Percentiles rank a stretch among this genome's conserved stretches.
These are phyloP conservation scores for Neoseiulus cucumeris DNA, from an alignment of 1,140 invertebrate genomes.

Conservation along the genomic window DNA sequence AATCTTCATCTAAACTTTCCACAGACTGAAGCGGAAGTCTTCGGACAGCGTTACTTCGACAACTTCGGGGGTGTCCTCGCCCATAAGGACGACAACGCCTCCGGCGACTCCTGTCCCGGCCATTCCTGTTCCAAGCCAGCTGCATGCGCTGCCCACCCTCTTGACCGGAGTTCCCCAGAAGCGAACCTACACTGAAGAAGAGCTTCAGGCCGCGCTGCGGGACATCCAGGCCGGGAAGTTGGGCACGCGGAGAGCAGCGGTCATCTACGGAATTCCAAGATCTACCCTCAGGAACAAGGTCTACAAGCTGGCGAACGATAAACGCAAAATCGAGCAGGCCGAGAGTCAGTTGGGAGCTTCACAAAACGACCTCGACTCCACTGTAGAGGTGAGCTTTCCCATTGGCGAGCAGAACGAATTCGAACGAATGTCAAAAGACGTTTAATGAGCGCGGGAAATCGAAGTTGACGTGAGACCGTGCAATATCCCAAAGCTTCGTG, in stretches of 20 bases:
- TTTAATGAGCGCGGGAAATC: no score
- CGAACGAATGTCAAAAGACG: no score
- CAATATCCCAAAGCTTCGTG: no score
- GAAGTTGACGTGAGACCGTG: no score
- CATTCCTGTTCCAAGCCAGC: no score
- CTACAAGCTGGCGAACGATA: constrained; percentile 58
- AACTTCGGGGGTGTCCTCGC: neutral
- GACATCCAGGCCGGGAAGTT: constrained; percentile 80
- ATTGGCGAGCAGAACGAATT: no score
- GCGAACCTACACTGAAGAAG: constrained; percentile 69
- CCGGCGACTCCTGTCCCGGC: neutral
- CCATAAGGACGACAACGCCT: neutral
- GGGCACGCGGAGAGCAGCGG: constrained; percentile 70
- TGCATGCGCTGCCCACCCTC: neutral
- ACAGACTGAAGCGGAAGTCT: neutral
- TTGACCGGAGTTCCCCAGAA: constrained; percentile 19
- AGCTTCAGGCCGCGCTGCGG: constrained; percentile 62
- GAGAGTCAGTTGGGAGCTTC: no score
- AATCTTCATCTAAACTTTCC: no score
- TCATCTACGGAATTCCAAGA: constrained; percentile 81
- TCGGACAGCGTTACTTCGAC: constrained; percentile 2
- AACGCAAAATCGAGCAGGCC: constrained; percentile 17
- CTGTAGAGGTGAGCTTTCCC: no score
- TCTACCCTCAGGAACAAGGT: constrained; percentile 83
- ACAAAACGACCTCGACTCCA: no score